Conservation (phyloP, 92 coral and sea anemone species). For the Epizoanthus fatuus region DNA sequence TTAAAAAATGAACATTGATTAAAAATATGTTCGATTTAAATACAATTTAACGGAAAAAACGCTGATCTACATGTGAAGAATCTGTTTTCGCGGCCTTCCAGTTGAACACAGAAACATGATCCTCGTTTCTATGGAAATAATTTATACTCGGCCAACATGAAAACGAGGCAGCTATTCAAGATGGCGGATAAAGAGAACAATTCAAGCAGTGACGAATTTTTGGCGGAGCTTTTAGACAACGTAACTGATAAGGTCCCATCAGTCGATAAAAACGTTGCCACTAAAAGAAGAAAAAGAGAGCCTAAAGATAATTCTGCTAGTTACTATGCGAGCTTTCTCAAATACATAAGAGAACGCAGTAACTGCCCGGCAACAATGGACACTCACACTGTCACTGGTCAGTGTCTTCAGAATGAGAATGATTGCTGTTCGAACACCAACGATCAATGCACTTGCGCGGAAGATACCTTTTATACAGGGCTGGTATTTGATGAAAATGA, state of each 20-base stretch:
- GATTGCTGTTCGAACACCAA: not conserved
- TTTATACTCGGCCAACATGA: not conserved
- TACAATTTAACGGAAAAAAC: not conserved
- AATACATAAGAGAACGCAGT: not conserved
- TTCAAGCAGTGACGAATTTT: conserved; percentile 1
- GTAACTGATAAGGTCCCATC: not conserved
- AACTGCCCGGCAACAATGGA: too few species aligned
- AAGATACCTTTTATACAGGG: not conserved
- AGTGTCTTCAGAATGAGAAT: not conserved
- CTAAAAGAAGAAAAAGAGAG: not conserved
- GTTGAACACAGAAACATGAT: not conserved
- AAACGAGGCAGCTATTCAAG: conserved; percentile 27
- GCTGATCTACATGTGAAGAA: not conserved
- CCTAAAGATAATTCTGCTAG: not conserved
- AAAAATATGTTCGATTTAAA: not conserved
- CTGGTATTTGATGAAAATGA: too few species aligned
- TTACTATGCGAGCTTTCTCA: conserved; percentile 18
- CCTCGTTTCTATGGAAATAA: conserved; percentile 36
- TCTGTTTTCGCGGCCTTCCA: not conserved
- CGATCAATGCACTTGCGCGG: not conserved
- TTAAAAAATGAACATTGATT: too few species aligned
- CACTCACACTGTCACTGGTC: too few species aligned
- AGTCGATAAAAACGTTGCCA: not conserved
- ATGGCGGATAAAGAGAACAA: conserved; percentile 15
- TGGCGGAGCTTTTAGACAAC: not conserved